Evolutionary conservation across 2,113 vertebrate species (phyloP).

Genomic region (Thamnophis sirtalis): DNA sequence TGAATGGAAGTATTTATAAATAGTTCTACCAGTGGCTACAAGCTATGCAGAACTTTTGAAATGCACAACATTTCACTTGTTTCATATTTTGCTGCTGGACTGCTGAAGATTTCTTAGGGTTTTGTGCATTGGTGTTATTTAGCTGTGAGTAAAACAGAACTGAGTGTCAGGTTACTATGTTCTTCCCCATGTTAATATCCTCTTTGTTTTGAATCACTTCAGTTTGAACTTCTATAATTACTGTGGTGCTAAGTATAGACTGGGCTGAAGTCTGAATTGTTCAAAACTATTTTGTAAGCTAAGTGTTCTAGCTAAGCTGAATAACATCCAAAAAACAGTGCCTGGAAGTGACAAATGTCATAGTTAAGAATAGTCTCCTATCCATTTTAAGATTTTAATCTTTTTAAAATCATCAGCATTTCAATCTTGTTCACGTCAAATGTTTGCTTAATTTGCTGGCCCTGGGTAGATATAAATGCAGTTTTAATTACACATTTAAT

Average conservation of each 20-base stretch:
- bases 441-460: not conserved
- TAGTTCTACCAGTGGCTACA: not conserved
- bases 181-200: not conserved
- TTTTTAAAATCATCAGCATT: not conserved
- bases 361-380: not conserved
- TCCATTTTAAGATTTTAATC: not conserved
- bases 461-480: not conserved
- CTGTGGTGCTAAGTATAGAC: not conserved
- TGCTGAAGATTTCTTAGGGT: not conserved
- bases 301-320: not conserved
- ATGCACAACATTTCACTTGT: not conserved
- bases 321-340: not conserved
- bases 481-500: constrained; percentile 14
- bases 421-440: not conserved
- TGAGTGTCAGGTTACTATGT: not conserved
- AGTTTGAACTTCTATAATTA: not conserved
- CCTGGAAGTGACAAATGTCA: not conserved
- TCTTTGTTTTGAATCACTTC: not conserved
- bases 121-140: not conserved
- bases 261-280: not conserved
- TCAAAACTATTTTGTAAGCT: not conserved
- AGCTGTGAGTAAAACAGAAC: not conserved
- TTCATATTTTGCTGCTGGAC: constrained; percentile 10
- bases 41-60: not conserved
- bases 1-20: not conserved